Evolutionary conservation across 2,113 vertebrate genomes (phyloP), one percentile per base, ranked within the genome.

Genomic region (Periophthalmus modestus): DNA sequence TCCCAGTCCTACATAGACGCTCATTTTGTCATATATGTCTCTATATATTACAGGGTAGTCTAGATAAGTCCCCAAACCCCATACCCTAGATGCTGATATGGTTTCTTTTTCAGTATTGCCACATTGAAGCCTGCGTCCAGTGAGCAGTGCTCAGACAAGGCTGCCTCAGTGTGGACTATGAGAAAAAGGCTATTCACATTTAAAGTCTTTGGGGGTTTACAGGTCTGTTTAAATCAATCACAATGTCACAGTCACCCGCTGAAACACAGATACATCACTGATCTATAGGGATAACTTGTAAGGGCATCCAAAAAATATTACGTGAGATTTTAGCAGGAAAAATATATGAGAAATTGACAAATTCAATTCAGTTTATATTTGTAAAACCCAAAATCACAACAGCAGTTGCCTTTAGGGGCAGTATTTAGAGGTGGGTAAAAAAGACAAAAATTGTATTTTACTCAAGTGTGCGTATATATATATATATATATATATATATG

Each of bases 131-230:
- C 88, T 73, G 85, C 79, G 89, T 83, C 83, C 86, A 90, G 81
- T 78, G 78, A 88, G 65, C 87, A 74, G 82, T 73, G 82, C n/a
- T 70, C 78, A 88, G 79, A 92, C 91, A 92, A 90, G 88, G 88
- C 82, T 66, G 84, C 87, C 90, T 91, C 90, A 92, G 89, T 93
- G 83, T 87, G 24, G 87, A 84, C 89, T 85, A 81, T 77, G 72
- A 90, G 85, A 89, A 90, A 88, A 92, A 91, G 88, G 88, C 91
- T 89, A 89, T 92, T 91, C 88, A 93, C 88, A 87, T 88, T 91
- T 88, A 82, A 75, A 77, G 79, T 83, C 87, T 86, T 79, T 77
- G 73, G 81, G 87, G 82, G 81, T 74, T 82, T 85, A 83, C 82
- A 84, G 77, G 75, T 66, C 71, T 70, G 75, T 73, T 57, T 73